Evolutionary conservation across 2,888 invertebrate genomes (phyloP), one percentile per base, ranked within the genome.

Genomic region (Adineta ricciae): DNA sequence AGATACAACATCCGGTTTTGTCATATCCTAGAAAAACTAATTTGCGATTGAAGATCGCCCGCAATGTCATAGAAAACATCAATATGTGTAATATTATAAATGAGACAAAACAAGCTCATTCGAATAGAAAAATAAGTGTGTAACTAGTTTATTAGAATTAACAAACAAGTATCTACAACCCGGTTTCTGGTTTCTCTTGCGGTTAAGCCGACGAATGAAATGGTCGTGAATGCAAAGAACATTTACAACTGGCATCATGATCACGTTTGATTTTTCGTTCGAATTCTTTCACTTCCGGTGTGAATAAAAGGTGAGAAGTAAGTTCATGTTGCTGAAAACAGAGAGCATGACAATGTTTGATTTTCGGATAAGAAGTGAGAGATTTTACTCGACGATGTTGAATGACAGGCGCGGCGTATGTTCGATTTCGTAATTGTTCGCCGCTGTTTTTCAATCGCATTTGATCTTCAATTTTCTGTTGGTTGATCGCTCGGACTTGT

Each of bases 261-360:
- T 78, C 78, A n/a, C 38, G 41, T 41, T 78, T 78, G 78, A 78
- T 14, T 78, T 7, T 78, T 41, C 78, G 41, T 78, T 78, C 78
- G 3, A 78, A 78, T 32, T 78, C 78, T 78, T 36, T 78, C 4
- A 78, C 41, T 36, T 78, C 78, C 41, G 36, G 21, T 11, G 78
- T 7, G n/a, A 32, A 78, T 41, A 78, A 11, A 78, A 78, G 41
- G 8, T 78, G 41, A 41, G 78, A 38, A 36, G 36, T 41, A 19
- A 16, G 2, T 24, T 24, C 64, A 16, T 64, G 32, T 14, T 16
- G 19, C 64, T 64, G 32, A 64, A 50, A 19, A 50, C 7, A 32
- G 19, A 5, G 3, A 64, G 27, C 14, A 14, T 2, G 32, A 32
- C 19, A 64, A 27, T 3, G 4, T 32, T 64, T n/a, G 3, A 27